Evolutionary conservation across 2,888 invertebrate genomes (phyloP).

Genomic region (Ethmia dodecea): DNA sequence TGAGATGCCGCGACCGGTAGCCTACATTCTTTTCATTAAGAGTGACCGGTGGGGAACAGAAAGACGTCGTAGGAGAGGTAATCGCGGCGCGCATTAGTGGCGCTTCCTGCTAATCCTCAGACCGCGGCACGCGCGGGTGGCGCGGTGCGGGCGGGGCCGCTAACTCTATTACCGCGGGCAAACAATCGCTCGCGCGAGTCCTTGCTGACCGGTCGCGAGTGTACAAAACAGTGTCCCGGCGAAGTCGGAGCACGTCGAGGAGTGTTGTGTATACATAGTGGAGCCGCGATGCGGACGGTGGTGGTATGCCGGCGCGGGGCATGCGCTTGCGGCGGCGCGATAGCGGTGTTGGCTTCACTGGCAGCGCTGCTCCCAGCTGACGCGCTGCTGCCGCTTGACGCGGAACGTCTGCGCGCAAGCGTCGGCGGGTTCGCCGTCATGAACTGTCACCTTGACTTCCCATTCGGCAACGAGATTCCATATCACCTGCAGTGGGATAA

Average conservation of each 20-base stretch:
- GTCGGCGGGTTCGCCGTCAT: constrained; percentile 88
- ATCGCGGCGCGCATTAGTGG: not conserved
- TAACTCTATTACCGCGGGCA: constrained; percentile 16
- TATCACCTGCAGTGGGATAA: constrained; percentile 94
- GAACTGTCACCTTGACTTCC: constrained; percentile 92
- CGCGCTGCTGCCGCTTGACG: constrained; percentile 56
- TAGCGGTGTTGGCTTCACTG: constrained; percentile 8
- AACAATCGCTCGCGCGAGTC: constrained; percentile 16
- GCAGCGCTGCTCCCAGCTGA: constrained; percentile 11
- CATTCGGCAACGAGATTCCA: constrained; percentile 89
- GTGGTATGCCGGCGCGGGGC: constrained; percentile 10
- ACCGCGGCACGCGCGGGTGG: not conserved
- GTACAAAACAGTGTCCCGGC: too few relatives aligned
- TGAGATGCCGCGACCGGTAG: too few relatives aligned
- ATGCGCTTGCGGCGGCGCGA: constrained; percentile 14
- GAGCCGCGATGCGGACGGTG: constrained; percentile 7
- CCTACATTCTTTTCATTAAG: too few relatives aligned
- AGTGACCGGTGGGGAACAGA: constrained; percentile 10
- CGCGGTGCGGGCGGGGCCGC: too few relatives aligned
- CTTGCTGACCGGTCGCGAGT: constrained; percentile 11
- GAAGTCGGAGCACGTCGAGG: not conserved
- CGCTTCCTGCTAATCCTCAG: not conserved
- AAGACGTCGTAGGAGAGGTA: constrained; percentile 3
- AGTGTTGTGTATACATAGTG: too few relatives aligned
- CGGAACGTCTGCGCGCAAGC: constrained; percentile 78